phyloP scores from a whole-genome alignment of 2,888 invertebrate genomes.

The Noctua janthe region DNA sequence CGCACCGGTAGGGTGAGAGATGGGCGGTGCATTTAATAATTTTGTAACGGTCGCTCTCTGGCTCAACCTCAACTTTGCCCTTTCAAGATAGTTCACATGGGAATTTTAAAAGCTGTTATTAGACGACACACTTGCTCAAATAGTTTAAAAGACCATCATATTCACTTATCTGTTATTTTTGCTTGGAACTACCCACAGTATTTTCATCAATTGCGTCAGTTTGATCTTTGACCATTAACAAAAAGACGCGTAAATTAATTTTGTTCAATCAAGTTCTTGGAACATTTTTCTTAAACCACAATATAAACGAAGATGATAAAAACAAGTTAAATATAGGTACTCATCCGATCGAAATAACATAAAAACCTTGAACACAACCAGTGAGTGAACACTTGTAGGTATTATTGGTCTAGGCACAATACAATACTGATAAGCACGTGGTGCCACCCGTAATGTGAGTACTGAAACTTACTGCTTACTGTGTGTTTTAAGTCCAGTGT shows the following conservation, averaged over 20 bases:
- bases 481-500: conserved; percentile 85
- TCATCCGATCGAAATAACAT: conserved; percentile 55
- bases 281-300: conserved; percentile 36
- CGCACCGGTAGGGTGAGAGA: conserved; percentile 73
- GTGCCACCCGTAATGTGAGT: conserved; percentile 70
- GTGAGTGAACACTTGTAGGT: conserved; percentile 59
- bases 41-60: conserved; percentile 67
- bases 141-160: not conserved
- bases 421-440: conserved; percentile 84
- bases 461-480: conserved; percentile 76
- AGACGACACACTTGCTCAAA: conserved; percentile 24
- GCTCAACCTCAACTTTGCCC: conserved; percentile 55
- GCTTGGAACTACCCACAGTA: conserved; percentile 36
- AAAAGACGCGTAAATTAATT: conserved; percentile 33
- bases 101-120: conserved; percentile 38
- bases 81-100: conserved; percentile 47
- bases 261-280: conserved; percentile 43
- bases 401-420: conserved; percentile 68
- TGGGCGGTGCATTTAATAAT: conserved; percentile 69
- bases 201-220: conserved; percentile 35
- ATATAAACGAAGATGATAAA: conserved; percentile 44
- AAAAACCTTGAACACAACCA: conserved; percentile 66
- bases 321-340: conserved; percentile 49
- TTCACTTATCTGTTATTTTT: not conserved
- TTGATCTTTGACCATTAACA: conserved; percentile 40